Conservation (phyloP, 2,888 invertebrate genomes). For the Drosophila ezoana region DNA sequence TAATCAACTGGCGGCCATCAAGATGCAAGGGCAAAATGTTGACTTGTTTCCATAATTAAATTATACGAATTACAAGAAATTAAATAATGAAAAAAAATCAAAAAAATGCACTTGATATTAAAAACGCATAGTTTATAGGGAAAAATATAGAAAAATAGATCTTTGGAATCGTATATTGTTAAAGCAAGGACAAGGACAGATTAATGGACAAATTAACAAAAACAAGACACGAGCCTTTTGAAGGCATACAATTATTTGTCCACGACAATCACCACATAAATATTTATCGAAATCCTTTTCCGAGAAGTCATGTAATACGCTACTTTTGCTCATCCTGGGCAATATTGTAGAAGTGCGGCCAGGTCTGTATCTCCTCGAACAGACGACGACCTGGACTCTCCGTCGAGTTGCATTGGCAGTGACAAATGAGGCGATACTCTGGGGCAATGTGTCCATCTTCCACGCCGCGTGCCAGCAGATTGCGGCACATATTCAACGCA, state of each 20-base stretch:
- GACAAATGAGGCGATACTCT: slow-evolving; percentile 86
- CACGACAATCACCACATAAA: slow-evolving; percentile 24
- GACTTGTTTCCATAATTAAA: slow-evolving; percentile 62
- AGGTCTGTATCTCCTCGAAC: slow-evolving; percentile 86
- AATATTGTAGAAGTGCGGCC: slow-evolving; percentile 85
- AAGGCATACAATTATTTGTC: slow-evolving; percentile 29
- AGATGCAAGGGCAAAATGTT: slow-evolving; percentile 34
- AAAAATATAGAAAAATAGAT: background rate
- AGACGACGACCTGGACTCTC: slow-evolving; percentile 86
- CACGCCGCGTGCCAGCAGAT: slow-evolving; percentile 85
- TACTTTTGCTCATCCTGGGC: slow-evolving; percentile 50
- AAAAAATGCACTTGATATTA: slow-evolving; percentile 4
- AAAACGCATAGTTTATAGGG: background rate
- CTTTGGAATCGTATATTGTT: background rate
- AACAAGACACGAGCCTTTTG: slow-evolving; percentile 13
- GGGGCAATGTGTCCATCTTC: slow-evolving; percentile 85
- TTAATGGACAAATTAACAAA: slow-evolving; percentile 13
- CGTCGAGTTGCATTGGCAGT: slow-evolving; percentile 86
- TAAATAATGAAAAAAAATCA: slow-evolving; percentile 58
- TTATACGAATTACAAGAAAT: slow-evolving; percentile 55
- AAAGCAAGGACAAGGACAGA: background rate
- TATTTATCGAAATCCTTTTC: slow-evolving; percentile 13
- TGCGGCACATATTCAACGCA: slow-evolving; percentile 85
- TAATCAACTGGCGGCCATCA: slow-evolving; percentile 42
- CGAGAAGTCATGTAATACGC: slow-evolving; percentile 20